A percentile compares a stretch with the other conserved stretches of the same genome.
These are phyloP conservation scores for Antrozous pallidus DNA, from an alignment of 2,797 vertebrate species.

Conservation along the genomic window DNA sequence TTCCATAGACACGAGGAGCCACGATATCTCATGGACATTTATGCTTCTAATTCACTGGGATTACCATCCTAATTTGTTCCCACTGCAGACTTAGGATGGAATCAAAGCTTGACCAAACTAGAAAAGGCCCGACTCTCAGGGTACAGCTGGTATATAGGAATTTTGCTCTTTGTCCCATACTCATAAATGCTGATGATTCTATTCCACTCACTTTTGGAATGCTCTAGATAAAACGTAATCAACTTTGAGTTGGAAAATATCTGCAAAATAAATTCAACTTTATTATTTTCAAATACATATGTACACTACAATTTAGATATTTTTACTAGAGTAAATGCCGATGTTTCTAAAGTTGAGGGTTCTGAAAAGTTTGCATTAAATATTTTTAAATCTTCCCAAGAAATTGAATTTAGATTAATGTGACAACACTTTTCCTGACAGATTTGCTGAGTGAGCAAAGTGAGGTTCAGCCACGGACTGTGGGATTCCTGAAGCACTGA, in stretches of 20 bases:
- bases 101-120: background rate
- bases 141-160: background rate
- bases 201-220: background rate
- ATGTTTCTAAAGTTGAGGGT: background rate
- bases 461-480: background rate
- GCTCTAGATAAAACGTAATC: constrained; percentile 18
- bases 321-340: constrained; percentile 26
- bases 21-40: background rate
- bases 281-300: constrained; percentile 39
- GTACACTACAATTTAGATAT: background rate
- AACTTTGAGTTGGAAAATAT: constrained; percentile 4
- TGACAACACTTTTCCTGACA: background rate
- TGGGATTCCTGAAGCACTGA: background rate
- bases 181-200: background rate
- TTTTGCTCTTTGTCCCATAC: background rate
- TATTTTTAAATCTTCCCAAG: constrained; percentile 37
- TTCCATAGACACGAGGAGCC: background rate
- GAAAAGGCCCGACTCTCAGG: background rate
- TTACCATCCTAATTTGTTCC: background rate
- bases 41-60: background rate
- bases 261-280: constrained; percentile 36
- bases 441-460: background rate
- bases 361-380: constrained; percentile 20
- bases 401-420: constrained; percentile 37
- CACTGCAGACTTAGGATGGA: background rate